A percentile compares a stretch with the other conserved stretches of the same genome.
Conservation (phyloP, 2,888 invertebrate genomes). For the Gryllus longicercus region DNA sequence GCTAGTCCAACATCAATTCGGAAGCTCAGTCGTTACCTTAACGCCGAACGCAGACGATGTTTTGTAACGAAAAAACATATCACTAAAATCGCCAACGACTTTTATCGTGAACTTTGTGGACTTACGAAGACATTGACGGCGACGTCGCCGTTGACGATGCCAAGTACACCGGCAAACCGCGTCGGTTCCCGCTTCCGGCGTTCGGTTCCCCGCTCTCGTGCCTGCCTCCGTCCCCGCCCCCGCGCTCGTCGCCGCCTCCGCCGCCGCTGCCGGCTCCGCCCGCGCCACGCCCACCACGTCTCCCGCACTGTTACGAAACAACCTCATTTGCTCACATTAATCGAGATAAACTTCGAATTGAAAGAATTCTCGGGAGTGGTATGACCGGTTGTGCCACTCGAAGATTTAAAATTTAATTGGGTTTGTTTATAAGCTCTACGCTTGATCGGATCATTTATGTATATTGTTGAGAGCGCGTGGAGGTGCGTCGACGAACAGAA, state of each 20-base stretch:
- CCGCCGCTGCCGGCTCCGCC: neutral
- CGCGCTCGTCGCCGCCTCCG: neutral
- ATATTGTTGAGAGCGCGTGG: conserved; percentile 17
- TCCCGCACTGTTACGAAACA: neutral
- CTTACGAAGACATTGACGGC: too few species aligned
- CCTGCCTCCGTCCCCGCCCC: neutral
- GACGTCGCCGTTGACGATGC: too few species aligned
- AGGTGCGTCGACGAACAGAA: neutral
- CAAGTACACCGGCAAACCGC: neutral
- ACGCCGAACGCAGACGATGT: neutral
- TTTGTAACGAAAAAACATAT: neutral
- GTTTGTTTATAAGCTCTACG: conserved; percentile 17
- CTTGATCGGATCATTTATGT: conserved; percentile 17
- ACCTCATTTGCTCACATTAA: conserved; percentile 17
- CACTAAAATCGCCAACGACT: neutral
- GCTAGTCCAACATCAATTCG: too few species aligned
- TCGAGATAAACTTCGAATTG: conserved; percentile 10
- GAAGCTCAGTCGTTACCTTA: too few species aligned
- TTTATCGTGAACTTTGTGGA: too few species aligned
- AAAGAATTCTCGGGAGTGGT: conserved; percentile 17
- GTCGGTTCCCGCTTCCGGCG: neutral
- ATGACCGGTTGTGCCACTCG: conserved; percentile 17
- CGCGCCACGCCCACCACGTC: neutral
- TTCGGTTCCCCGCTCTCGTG: neutral
- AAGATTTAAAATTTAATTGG: conserved; percentile 17